Conservation (phyloP, 2,797 vertebrate genomes). For the Oreonectes daqikongensis region DNA sequence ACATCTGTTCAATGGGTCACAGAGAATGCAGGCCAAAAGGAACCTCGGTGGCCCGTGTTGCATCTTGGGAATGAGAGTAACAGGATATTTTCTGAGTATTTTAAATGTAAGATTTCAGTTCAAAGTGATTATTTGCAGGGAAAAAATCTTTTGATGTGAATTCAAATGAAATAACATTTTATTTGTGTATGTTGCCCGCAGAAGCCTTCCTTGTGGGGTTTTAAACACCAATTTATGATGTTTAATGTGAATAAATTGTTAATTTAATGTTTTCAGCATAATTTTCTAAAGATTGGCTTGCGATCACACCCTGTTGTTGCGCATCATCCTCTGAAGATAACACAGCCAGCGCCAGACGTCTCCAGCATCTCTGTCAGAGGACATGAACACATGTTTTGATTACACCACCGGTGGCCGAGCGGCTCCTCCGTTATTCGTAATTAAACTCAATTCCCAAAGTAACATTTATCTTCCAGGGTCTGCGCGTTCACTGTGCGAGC, state of each 20-base stretch:
- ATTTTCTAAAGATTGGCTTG: too few species aligned
- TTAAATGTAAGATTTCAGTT: constrained; percentile 33
- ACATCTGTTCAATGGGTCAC: constrained; percentile 94
- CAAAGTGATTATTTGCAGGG: background rate
- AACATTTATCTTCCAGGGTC: constrained; percentile 84
- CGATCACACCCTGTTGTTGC: constrained; percentile 20
- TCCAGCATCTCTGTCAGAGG: constrained; percentile 51
- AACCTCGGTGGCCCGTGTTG: constrained; percentile 71
- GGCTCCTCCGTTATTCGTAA: constrained; percentile 81
- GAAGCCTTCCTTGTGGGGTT: background rate
- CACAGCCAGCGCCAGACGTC: constrained; percentile 9
- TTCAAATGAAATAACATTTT: too few species aligned
- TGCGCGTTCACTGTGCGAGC: constrained; percentile 69
- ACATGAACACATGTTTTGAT: constrained; percentile 72
- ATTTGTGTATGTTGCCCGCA: background rate
- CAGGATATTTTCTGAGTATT: constrained; percentile 53
- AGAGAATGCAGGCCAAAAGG: constrained; percentile 72
- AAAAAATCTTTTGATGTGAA: background rate
- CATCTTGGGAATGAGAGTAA: constrained; percentile 47
- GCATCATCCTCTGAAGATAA: background rate
- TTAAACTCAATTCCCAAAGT: constrained; percentile 87
- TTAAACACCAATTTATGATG: background rate
- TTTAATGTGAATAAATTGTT: background rate
- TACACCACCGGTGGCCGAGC: constrained; percentile 69
- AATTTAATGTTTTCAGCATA: background rate